Conservation (phyloP, 2,797 vertebrate species). For the Pipistrellus pipistrellus region DNA sequence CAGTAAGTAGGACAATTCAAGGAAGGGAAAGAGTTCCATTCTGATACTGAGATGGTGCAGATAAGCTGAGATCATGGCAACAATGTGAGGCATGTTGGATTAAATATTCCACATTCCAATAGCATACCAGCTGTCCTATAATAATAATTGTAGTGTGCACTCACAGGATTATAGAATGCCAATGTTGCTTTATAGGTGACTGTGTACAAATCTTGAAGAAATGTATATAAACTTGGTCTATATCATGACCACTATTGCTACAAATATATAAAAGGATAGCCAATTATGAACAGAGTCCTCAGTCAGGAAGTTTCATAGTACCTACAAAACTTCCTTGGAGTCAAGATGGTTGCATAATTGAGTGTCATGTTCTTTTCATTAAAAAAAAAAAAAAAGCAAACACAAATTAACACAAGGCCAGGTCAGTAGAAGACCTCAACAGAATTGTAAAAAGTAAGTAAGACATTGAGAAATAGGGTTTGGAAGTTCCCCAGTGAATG, state of each 20-base stretch:
- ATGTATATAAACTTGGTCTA: conserved; percentile 36
- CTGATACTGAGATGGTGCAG: neutral
- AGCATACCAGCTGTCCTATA: conserved; percentile 26
- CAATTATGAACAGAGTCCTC: neutral
- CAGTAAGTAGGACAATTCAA: neutral
- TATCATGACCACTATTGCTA: neutral
- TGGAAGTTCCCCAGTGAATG: neutral
- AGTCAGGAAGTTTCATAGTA: neutral
- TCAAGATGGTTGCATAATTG: conserved; percentile 2
- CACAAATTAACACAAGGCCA: conserved; percentile 37
- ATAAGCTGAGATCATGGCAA: conserved; percentile 8
- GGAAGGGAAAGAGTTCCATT: neutral
- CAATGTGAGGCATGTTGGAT: neutral
- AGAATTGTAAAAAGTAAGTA: neutral
- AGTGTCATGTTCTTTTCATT: conserved; percentile 20
- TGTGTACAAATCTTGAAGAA: conserved; percentile 48
- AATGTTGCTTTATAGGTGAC: conserved; percentile 38
- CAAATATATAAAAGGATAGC: conserved; percentile 26
- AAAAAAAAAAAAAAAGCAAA: conserved; percentile 19
- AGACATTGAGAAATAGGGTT: conserved; percentile 19
- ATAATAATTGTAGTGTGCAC: neutral
- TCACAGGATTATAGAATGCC: conserved; percentile 41
- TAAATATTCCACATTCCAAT: conserved; percentile 2
- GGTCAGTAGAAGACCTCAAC: conserved; percentile 20
- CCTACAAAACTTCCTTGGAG: neutral